Percentiles rank a stretch among this genome's conserved stretches.
These are phyloP conservation scores for Phocides pigmalion DNA, from an alignment of 1,140 invertebrate species.

Conservation along the genomic window DNA sequence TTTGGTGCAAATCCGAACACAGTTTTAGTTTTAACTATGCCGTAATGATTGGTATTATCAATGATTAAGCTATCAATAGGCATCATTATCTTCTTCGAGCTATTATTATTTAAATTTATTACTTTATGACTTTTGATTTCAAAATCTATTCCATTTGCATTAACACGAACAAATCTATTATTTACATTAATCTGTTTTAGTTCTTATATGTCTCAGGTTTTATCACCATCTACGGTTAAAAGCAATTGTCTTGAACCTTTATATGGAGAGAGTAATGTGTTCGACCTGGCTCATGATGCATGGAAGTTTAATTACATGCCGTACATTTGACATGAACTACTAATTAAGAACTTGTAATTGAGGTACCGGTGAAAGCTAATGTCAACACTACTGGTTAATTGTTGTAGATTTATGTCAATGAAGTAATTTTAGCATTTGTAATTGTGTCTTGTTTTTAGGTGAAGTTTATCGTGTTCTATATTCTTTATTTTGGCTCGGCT, in stretches of 20 bases:
- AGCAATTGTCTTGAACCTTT: constrained; percentile 2
- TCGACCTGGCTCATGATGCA: constrained; percentile 38
- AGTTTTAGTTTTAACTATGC: constrained; percentile 60
- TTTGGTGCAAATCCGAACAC: constrained; percentile 50
- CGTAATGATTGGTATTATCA: constrained; percentile 57
- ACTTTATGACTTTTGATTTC: constrained; percentile 1
- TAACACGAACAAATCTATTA: no score
- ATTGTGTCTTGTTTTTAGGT: no score
- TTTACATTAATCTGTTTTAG: background rate
- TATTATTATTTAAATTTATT: background rate
- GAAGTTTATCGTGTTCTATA: no score
- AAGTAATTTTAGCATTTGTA: constrained; percentile 2
- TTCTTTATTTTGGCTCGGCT: no score
- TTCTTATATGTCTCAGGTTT: background rate
- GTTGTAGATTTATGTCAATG: constrained; percentile 3
- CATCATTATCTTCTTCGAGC: constrained; percentile 45
- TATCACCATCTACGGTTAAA: background rate
- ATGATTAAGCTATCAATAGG: constrained; percentile 56
- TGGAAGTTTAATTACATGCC: constrained; percentile 37
- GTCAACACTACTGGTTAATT: background rate
- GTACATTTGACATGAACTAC: constrained; percentile 31
- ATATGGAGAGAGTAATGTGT: background rate
- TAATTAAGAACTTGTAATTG: constrained; percentile 16
- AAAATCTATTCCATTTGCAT: constrained; percentile 2
- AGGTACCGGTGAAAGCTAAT: constrained; percentile 29